Evolutionary conservation across 2,888 invertebrate genomes (phyloP), one percentile per base, ranked within the genome.

Genomic region (Alloscopus bannaensis): DNA sequence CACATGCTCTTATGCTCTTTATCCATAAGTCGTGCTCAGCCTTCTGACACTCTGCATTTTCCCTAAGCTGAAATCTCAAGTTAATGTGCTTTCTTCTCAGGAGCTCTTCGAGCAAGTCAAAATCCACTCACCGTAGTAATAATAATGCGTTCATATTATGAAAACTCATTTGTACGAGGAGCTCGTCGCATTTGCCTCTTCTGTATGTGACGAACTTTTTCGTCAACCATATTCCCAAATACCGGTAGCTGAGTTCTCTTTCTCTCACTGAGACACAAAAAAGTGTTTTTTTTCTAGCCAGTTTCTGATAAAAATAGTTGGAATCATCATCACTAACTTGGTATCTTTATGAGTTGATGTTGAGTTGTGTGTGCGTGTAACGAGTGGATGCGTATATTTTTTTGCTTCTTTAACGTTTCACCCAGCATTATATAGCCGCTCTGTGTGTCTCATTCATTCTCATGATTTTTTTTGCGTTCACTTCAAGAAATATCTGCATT

Each of bases 291-390:
- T n/a, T 69, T 59, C 57, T 59, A 26, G 26, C 31, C 22, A 52
- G 50, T 73, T 64, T 59, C 47, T 73, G 73, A 73, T 73, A 73
- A 66, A 73, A 73, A 73, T 73, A 73, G 73, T 66, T 65, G 55
- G 45, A 57, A 59, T 59, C 55, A 73, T 57, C 71, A 69, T 60
- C 52, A 62, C 26, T 50, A 62, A 52, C 60, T 40, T 65, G 31
- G 40, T 50, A 73, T 65, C 72, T 42, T 64, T 26, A 28, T 73
- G 55, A 52, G 42, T 42, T 65, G 72, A 73, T 65, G 72, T n/a
- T n/a, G n/a, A n/a, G n/a, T n/a, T n/a, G n/a, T n/a, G n/a, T 36
- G 65, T 55, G 31, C 26, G 42, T 13, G 13, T 73, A 65, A 64
- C 72, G 65, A 62, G 71, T 24, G 66, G 29, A 55, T 26, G 52